Conservation (phyloP, 2,797 vertebrate genomes). For the Pantherophis vulpinus region DNA sequence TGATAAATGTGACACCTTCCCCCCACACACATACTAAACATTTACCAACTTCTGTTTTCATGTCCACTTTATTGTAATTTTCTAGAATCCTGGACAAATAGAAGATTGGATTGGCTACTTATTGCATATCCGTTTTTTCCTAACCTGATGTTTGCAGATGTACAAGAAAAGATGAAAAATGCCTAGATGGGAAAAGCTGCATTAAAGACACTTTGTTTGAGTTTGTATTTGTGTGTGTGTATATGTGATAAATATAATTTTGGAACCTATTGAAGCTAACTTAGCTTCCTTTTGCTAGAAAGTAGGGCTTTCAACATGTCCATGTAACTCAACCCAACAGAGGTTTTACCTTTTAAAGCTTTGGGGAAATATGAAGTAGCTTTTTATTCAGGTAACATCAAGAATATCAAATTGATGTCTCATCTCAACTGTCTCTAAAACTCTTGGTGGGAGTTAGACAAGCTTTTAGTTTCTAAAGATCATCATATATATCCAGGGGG, state of each 20-base stretch:
- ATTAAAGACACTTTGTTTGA: background rate
- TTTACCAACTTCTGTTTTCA: background rate
- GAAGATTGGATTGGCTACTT: background rate
- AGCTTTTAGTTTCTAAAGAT: background rate
- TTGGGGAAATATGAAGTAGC: background rate
- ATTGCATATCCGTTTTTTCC: background rate
- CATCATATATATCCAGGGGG: background rate
- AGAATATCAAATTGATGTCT: background rate
- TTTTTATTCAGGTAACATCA: background rate
- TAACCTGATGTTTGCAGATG: background rate
- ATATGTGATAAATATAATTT: background rate
- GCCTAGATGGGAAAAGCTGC: background rate
- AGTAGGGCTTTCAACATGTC: background rate
- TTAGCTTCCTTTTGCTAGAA: background rate
- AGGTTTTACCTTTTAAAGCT: background rate
- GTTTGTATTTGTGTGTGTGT: background rate
- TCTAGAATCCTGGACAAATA: background rate
- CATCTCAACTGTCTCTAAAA: background rate
- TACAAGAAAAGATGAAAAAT: background rate
- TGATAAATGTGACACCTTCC: background rate
- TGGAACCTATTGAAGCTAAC: background rate
- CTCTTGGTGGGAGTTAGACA: background rate
- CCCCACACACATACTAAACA: background rate
- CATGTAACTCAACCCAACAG: background rate
- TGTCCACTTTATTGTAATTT: background rate